These are phyloP conservation scores for Heteromormyrus szaboi DNA, from an alignment of 2,797 vertebrate species.

Conservation along the genomic window DNA sequence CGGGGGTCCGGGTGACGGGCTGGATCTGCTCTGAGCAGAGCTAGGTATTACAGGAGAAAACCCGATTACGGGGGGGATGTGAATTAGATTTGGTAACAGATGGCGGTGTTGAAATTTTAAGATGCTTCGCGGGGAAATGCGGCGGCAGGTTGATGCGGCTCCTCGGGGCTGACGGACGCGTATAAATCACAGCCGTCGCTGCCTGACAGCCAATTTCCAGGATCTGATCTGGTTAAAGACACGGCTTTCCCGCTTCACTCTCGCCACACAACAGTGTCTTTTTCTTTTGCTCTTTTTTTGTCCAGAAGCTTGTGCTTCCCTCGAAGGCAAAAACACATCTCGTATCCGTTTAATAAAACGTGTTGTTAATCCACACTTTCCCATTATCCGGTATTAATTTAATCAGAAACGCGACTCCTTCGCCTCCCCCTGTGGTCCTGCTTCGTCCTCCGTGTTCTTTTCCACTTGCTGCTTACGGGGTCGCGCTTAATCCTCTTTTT, in stretches of 20 bases:
- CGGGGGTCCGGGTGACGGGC: neutral
- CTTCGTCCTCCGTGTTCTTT: neutral
- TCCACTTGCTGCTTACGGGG: neutral
- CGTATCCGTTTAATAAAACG: conserved; percentile 86
- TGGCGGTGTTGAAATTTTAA: conserved; percentile 89
- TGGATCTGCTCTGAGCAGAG: conserved; percentile 33
- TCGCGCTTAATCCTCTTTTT: neutral
- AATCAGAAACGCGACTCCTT: neutral
- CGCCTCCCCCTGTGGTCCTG: neutral
- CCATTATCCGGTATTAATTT: conserved; percentile 22
- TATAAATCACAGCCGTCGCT: conserved; percentile 95
- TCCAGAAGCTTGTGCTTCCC: conserved; percentile 73
- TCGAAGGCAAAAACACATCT: conserved; percentile 77
- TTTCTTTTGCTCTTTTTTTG: conserved; percentile 20
- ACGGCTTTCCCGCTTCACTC: conserved; percentile 67
- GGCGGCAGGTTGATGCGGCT: conserved; percentile 69
- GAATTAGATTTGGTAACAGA: conserved; percentile 99
- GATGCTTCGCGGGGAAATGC: conserved; percentile 78
- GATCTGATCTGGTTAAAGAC: conserved; percentile 99
- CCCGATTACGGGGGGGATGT: conserved; percentile 87
- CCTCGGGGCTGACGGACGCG: conserved; percentile 82
- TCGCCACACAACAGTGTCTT: conserved; percentile 39
- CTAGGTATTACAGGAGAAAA: conserved; percentile 87
- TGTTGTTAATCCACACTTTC: conserved; percentile 86
- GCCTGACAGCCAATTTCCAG: conserved; percentile 99